These are phyloP conservation scores for Doryteuthis pealeii DNA, from an alignment of 1,140 invertebrate species.

Conservation along the genomic window DNA sequence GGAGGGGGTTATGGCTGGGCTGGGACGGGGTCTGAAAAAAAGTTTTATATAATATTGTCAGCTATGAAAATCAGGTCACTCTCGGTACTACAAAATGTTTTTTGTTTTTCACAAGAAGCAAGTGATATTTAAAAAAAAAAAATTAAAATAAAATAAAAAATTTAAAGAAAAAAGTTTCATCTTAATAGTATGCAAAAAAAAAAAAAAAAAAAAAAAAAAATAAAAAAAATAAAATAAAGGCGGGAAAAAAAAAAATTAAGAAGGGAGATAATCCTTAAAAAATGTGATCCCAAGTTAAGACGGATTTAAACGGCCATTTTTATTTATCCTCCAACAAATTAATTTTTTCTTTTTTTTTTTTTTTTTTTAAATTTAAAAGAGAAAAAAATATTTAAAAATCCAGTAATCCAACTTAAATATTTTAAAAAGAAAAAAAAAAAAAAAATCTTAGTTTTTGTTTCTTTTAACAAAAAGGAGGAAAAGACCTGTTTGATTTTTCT, in stretches of 20 bases:
- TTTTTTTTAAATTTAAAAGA: neutral
- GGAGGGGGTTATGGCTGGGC: neutral
- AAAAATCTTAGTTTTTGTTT: neutral
- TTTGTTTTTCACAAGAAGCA: too few relatives aligned
- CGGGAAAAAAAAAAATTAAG: too few relatives aligned
- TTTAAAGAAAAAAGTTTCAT: too few relatives aligned
- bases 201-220: too few relatives aligned
- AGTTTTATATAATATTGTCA: too few relatives aligned
- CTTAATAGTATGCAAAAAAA: too few relatives aligned
- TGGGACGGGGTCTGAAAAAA: neutral
- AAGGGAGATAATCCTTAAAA: too few relatives aligned
- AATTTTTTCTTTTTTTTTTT: neutral
- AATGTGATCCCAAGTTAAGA: neutral
- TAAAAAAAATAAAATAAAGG: too few relatives aligned
- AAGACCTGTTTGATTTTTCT: neutral
- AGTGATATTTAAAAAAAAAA: too few relatives aligned
- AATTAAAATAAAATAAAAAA: too few relatives aligned
- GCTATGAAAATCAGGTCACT: too few relatives aligned
- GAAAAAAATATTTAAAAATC: neutral
- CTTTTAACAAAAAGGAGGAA: neutral
- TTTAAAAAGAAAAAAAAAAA: neutral
- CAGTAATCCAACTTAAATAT: neutral
- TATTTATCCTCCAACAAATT: neutral
- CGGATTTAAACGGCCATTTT: neutral
- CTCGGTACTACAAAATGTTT: too few relatives aligned